Percentiles rank a stretch among this genome's conserved stretches.
phyloP scores from a whole-genome alignment of 2,888 invertebrate genomes.

The Temnothorax ravouxi region DNA sequence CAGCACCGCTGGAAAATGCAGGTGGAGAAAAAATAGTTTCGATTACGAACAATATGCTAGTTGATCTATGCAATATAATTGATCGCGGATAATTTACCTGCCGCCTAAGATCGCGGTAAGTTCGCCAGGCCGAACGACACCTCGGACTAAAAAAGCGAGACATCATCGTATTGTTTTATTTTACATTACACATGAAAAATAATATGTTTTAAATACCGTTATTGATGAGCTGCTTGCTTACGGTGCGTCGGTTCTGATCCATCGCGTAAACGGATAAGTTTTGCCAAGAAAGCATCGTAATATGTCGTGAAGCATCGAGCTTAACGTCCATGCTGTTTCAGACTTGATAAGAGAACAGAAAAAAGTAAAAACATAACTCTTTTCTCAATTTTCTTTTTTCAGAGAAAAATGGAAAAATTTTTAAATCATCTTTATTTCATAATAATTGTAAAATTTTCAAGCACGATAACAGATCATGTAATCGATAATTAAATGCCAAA shows the following conservation, averaged over 20 bases:
- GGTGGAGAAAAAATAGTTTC: background rate
- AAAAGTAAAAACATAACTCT: background rate
- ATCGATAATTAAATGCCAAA: background rate
- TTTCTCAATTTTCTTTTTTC: background rate
- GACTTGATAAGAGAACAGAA: background rate
- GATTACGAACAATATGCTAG: background rate
- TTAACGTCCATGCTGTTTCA: background rate
- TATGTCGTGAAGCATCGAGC: background rate
- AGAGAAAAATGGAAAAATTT: background rate
- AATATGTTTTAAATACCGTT: slow-evolving; percentile 88
- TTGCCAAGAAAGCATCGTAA: slow-evolving; percentile 93
- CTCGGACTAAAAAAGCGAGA: slow-evolving; percentile 88
- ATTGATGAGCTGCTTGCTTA: slow-evolving; percentile 92
- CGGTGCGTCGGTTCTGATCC: slow-evolving; percentile 80
- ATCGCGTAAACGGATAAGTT: slow-evolving; percentile 92
- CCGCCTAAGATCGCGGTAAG: slow-evolving; percentile 95
- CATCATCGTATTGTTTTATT: background rate
- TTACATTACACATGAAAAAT: background rate
- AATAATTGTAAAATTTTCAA: background rate
- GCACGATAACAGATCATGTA: background rate
- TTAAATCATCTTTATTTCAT: background rate
- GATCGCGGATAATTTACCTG: slow-evolving; percentile 88
- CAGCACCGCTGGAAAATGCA: slow-evolving; percentile 90
- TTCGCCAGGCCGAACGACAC: slow-evolving; percentile 93
- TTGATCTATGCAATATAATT: background rate